phyloP scores from a whole-genome alignment of 2,888 invertebrate species.

The Drosophila niveifrons region DNA sequence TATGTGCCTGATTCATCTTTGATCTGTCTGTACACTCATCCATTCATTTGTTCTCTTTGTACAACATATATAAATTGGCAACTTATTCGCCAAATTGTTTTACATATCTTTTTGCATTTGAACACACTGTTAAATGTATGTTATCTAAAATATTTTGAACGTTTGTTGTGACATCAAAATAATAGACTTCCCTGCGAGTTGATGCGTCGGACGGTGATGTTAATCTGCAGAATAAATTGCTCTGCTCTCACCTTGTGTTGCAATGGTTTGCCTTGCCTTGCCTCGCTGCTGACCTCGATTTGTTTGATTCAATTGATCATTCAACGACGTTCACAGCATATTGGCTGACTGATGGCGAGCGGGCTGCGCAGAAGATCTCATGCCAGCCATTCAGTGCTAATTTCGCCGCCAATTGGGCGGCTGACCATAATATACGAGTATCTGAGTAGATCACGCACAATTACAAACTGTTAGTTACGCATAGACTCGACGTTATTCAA shows the following conservation, averaged over 20 bases:
- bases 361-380: constrained; percentile 17
- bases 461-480: constrained; percentile 17
- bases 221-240: constrained; percentile 55
- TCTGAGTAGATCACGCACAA: constrained; percentile 43
- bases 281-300: constrained; percentile 58
- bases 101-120: background rate
- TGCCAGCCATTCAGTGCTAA: constrained; percentile 63
- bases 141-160: no score
- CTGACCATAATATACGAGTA: constrained; percentile 20
- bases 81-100: background rate
- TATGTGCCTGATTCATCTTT: background rate
- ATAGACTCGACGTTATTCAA: constrained; percentile 51
- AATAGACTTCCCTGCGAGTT: constrained; percentile 10
- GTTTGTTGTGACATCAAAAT: no score
- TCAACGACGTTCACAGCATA: constrained; percentile 75
- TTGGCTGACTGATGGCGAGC: constrained; percentile 48
- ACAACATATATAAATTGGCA: background rate
- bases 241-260: constrained; percentile 31
- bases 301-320: constrained; percentile 70
- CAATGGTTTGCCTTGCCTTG: constrained; percentile 8
- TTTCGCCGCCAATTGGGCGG: constrained; percentile 67
- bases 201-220: constrained; percentile 4
- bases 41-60: background rate
- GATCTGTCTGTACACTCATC: background rate
- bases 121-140: background rate